Evolutionary conservation across 2,888 invertebrate genomes (phyloP), one percentile per base, ranked within the genome.

Genomic region (Chrysolina oricalcia): DNA sequence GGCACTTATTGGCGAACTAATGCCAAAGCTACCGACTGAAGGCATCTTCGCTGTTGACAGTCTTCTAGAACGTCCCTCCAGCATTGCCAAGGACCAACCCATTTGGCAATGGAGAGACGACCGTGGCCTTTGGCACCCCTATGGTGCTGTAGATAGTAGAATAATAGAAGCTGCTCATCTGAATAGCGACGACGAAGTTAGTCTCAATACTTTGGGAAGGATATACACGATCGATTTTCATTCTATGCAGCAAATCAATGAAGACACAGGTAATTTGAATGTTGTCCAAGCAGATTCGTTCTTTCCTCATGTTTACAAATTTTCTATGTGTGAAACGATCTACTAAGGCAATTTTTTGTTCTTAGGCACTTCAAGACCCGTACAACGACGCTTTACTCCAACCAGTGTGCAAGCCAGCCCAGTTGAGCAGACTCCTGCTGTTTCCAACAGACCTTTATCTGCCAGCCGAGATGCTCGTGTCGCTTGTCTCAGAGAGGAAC

Each of bases 81-180:
- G 90, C 50, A 90, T 92, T 35, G 91, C 93, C 9, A 89, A 93
- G 85, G 94, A 96, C 87, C 93, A 94, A 74, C 95, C 97, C 3
- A 93, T 95, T 81, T 99, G 99, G 99, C 98, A 98, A 89, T 99
- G 98, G 98, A 92, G 97, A 70, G 98, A 98, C 88, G 98, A 98
- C 89, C 92, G 97, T 85, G 97, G 92, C 75, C 90, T 97, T 90
- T 97, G 94, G 94, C 97, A 97, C 87, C 94, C 97, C 8, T 99
- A 98, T 89, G 96, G 97, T 56, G 93, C 95, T 82, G 96, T 97
- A 75, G 98, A 98, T 90, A 96, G 97, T 81, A 93, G 97, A 81
- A 96, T 98, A 82, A 94, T 99, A 78, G 98, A 99, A 91, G 97
- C 97, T 76, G 98, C 98, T 35, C 97, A 97, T 88, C 93, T 96